Evolutionary conservation across 2,113 vertebrate species (phyloP), one percentile per base, ranked within the genome.

Genomic region (Gavialis gangeticus): DNA sequence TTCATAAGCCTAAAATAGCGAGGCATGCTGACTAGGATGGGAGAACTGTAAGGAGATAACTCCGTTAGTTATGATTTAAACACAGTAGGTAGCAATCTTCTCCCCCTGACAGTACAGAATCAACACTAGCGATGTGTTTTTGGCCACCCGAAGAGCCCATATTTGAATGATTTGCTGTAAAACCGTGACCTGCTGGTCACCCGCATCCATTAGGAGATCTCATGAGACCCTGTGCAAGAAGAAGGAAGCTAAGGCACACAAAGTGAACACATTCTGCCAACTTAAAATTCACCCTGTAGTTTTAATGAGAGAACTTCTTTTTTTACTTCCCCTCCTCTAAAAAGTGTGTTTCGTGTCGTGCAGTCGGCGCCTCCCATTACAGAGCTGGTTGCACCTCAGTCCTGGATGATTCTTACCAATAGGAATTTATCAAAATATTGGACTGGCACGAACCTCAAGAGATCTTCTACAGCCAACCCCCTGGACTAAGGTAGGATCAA

Each of bases 261-360:
- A 10, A 18, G 84, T 60, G 82, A 82, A 83, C 4, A 1, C 10
- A 3, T 46, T 95, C 88, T 67, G 84, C 76, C 84, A 83, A 94
- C 91, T 91, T 87, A 95, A 96, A 85, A 87, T 34, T 67, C 64
- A 19, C 34, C 80, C 77, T 88, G 60, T 58, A 58, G 59, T 37
- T 79, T 95, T 90, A 34, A 80, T 16, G 64, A 92, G 80, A 59
- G 82, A 60, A 91, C 88, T 88, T 82, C 71, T 79, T 90, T 95
- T 95, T 90, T 91, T 83, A 85, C 80, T 89, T 90, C 67, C 75
- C 57, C 83, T 88, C 58, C 79, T 95, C 90, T 88, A 82, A 90
- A 73, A 83, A 22, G 57, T 63, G 63, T 55, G 27, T 84, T 58
- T 28, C 24, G 37, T 5, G 21, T 37, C 62, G 54, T 82, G 64